phyloP scores from a whole-genome alignment of 2,888 invertebrate species.

The Mamestra brassicae region DNA sequence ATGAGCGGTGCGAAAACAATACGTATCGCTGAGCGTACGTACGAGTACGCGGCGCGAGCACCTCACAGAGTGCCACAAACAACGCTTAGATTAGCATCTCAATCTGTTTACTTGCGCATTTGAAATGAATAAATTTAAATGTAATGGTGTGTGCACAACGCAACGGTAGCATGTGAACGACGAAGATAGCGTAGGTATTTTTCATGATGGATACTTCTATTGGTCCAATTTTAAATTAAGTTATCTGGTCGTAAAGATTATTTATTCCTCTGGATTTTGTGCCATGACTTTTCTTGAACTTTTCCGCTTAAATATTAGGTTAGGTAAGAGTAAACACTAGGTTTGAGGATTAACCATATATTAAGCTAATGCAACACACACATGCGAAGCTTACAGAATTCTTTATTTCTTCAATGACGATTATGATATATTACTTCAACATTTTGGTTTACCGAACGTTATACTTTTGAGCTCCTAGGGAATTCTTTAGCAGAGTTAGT shows the following conservation, averaged over 20 bases:
- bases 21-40: constrained; percentile 15
- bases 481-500: background rate
- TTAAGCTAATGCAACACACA: background rate
- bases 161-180: background rate
- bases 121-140: constrained; percentile 21
- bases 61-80: constrained; percentile 17
- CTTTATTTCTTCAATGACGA: background rate
- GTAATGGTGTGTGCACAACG: background rate
- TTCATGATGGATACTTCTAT: background rate
- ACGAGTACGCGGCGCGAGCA: background rate
- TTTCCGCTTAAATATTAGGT: background rate
- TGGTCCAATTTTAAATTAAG: background rate
- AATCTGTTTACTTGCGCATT: constrained; percentile 45
- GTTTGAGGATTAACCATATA: background rate
- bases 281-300: background rate
- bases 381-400: background rate
- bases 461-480: background rate
- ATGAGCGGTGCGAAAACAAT: constrained; percentile 45
- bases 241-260: background rate
- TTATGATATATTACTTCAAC: background rate
- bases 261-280: background rate
- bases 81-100: constrained; percentile 46
- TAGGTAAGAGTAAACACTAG: background rate
- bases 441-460: background rate
- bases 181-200: background rate